A percentile compares a stretch with the other conserved stretches of the same genome.
Evolutionary conservation across 2,888 invertebrate species (phyloP).

Genomic region (Anarsia innoxiella): DNA sequence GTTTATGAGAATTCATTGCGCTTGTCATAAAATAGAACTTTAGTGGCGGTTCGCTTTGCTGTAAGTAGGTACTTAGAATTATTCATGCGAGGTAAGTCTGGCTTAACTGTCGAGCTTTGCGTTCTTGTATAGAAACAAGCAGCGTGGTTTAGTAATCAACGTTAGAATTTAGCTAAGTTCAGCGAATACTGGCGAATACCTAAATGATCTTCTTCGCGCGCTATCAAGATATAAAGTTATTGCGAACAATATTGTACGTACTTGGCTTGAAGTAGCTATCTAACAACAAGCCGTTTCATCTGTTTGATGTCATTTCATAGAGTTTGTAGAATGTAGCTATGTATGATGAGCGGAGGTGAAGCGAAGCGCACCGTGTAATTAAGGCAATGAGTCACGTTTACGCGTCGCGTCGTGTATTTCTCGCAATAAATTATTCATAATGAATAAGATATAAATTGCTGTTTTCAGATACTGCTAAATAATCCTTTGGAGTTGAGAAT

Average conservation of each 20-base stretch:
- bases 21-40: too few relatives aligned
- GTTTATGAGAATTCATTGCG: too few relatives aligned
- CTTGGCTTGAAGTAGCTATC: neutral
- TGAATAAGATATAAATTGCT: conserved; percentile 30
- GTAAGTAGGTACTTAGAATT: too few relatives aligned
- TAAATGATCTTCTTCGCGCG: too few relatives aligned
- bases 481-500: neutral
- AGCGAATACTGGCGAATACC: too few relatives aligned
- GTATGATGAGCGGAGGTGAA: conserved; percentile 6
- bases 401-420: conserved; percentile 22
- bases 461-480: conserved; percentile 12
- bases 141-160: too few relatives aligned
- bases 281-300: conserved; percentile 2
- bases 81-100: too few relatives aligned
- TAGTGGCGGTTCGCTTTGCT: too few relatives aligned
- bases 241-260: neutral
- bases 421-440: conserved; percentile 31
- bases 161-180: neutral
- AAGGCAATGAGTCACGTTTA: conserved; percentile 43
- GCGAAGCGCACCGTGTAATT: conserved; percentile 30
- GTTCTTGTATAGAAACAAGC: too few relatives aligned
- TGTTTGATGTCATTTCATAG: conserved; percentile 10
- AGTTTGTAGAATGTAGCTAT: neutral
- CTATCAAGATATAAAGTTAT: conserved; percentile 1
- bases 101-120: too few relatives aligned